Conservation (phyloP, 2,113 vertebrate species). For the Mola mola region DNA sequence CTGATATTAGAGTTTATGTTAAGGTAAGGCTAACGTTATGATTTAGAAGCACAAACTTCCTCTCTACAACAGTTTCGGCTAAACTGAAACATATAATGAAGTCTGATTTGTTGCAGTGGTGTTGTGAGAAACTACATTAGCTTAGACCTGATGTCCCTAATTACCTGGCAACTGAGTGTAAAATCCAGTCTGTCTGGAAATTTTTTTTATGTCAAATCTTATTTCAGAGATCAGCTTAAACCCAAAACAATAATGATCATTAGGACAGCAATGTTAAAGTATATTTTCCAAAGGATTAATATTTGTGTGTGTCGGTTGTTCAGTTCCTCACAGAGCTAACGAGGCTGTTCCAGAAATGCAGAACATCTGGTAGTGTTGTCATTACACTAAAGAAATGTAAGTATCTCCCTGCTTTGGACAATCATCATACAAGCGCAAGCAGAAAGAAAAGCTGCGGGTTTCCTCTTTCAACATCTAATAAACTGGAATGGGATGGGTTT, state of each 20-base stretch:
- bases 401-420: slow-evolving; percentile 37
- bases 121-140: too few species aligned
- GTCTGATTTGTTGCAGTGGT: too few species aligned
- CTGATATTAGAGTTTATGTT: too few species aligned
- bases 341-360: slow-evolving; percentile 95
- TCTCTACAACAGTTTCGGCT: too few species aligned
- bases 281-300: neutral
- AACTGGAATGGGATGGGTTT: neutral
- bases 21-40: too few species aligned
- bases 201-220: neutral
- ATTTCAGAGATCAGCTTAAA: neutral
- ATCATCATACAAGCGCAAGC: neutral
- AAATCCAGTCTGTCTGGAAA: too few species aligned
- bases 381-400: slow-evolving; percentile 98
- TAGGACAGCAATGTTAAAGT: neutral
- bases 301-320: slow-evolving; percentile 26
- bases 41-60: too few species aligned
- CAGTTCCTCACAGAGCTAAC: slow-evolving; percentile 98
- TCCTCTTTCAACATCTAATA: neutral
- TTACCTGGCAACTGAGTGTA: too few species aligned
- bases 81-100: too few species aligned
- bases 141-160: too few species aligned
- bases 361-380: slow-evolving; percentile 92
- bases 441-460: neutral
- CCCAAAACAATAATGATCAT: neutral